These are phyloP conservation scores for Ianthella basta DNA, from an alignment of 37 sponge, comb jelly and placozoan genomes.

Conservation along the genomic window DNA sequence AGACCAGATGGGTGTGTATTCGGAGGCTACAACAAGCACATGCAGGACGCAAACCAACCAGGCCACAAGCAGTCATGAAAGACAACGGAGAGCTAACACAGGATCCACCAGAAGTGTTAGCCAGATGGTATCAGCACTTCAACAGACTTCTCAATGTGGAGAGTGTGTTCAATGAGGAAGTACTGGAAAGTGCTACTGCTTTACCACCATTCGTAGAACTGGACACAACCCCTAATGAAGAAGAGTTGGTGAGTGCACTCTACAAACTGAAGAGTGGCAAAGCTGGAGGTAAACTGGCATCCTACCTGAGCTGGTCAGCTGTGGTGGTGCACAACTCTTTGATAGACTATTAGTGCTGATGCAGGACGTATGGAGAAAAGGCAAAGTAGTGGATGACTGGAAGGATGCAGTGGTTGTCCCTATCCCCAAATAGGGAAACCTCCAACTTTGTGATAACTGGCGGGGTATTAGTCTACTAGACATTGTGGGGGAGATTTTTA, in stretches of 20 bases:
- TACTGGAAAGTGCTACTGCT: not conserved
- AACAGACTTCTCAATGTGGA: slow-evolving; percentile 18
- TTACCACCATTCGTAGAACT: slow-evolving; percentile 14
- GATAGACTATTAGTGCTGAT: too few species aligned
- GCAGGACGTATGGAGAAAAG: too few species aligned
- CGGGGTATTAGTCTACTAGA: not conserved
- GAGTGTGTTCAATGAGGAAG: slow-evolving; percentile 25
- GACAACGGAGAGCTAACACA: slow-evolving; percentile 44
- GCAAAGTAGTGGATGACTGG: too few species aligned
- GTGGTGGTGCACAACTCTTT: too few species aligned
- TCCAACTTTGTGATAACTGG: slow-evolving; percentile 22
- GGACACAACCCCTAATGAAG: slow-evolving; percentile 41
- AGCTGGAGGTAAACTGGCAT: slow-evolving; percentile 45
- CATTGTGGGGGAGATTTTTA: slow-evolving; percentile 47
- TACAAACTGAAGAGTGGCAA: slow-evolving; percentile 46
- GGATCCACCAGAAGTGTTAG: slow-evolving; percentile 38
- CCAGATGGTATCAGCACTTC: slow-evolving; percentile 53
- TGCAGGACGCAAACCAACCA: slow-evolving; percentile 30
- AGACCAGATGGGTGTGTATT: slow-evolving; percentile 34
- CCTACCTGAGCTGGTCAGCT: too few species aligned
- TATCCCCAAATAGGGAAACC: slow-evolving; percentile 22
- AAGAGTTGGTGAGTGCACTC: slow-evolving; percentile 37
- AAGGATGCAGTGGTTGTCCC: slow-evolving; percentile 23
- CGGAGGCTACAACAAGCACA: slow-evolving; percentile 30
- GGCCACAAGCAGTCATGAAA: slow-evolving; percentile 36